Percentiles rank a stretch among this genome's conserved stretches.
Conservation (phyloP, 2,888 invertebrate species). For the Ypsolopha scabrella region DNA sequence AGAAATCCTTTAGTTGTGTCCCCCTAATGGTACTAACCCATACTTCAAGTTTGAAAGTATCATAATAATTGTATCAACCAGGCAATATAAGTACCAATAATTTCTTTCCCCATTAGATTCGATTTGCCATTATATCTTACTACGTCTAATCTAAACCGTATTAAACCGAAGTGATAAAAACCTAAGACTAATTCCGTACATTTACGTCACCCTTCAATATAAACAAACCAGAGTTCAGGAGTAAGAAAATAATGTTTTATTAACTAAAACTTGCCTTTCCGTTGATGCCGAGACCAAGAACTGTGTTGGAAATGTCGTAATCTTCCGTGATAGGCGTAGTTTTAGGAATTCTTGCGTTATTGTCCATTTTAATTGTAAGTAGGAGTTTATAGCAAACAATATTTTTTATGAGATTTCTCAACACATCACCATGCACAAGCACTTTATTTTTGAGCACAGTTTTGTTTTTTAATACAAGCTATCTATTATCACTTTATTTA, state of each 20-base stretch:
- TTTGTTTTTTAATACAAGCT: too few species aligned
- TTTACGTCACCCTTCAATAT: constrained; percentile 33
- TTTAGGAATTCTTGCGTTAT: constrained; percentile 72
- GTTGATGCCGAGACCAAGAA: constrained; percentile 97
- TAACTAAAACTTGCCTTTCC: constrained; percentile 76
- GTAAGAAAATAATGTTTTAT: not conserved
- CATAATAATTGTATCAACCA: too few species aligned
- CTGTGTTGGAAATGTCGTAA: constrained; percentile 92
- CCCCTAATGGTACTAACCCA: too few species aligned
- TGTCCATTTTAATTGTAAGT: constrained; percentile 37
- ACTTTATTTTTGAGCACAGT: not conserved
- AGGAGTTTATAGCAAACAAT: constrained; percentile 21
- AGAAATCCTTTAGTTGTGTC: too few species aligned
- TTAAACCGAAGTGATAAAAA: not conserved
- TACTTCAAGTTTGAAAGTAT: too few species aligned
- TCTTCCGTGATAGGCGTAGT: constrained; percentile 87
- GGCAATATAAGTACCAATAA: not conserved
- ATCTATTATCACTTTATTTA: not conserved
- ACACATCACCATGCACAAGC: not conserved
- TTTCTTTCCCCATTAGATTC: not conserved
- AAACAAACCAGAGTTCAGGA: not conserved
- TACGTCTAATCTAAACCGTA: not conserved
- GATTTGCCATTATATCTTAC: not conserved
- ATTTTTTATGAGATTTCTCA: constrained; percentile 35
- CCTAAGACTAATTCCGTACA: constrained; percentile 5